These are phyloP conservation scores for Sialis fuliginosa DNA, from an alignment of 2,888 invertebrate species.

Conservation along the genomic window DNA sequence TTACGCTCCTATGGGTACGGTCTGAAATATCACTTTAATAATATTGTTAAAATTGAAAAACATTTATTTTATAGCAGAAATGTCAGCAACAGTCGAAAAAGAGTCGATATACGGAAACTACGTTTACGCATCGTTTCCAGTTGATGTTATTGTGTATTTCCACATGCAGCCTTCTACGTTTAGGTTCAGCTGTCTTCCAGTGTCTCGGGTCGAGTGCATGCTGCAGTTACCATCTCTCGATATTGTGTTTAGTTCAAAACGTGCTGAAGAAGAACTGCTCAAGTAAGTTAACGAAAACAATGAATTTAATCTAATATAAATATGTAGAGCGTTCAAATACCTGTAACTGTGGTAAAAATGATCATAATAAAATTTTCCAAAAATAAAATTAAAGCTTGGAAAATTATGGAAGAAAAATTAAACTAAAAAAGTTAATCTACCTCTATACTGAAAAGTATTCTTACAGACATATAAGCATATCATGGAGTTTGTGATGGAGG, in stretches of 20 bases:
- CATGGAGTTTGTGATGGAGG: too few species aligned
- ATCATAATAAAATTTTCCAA: too few species aligned
- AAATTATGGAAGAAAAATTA: too few species aligned
- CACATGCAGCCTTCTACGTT: constrained; percentile 96
- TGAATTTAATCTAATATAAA: too few species aligned
- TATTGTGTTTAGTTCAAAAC: constrained; percentile 89
- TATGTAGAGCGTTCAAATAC: too few species aligned
- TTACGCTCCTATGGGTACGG: constrained; percentile 15
- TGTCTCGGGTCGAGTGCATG: constrained; percentile 90
- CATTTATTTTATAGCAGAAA: constrained; percentile 2
- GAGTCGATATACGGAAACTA: constrained; percentile 54
- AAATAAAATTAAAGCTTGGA: too few species aligned
- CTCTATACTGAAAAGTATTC: too few species aligned
- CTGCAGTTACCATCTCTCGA: constrained; percentile 91
- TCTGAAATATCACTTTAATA: constrained; percentile 1
- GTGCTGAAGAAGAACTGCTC: constrained; percentile 55
- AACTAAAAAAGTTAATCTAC: too few species aligned
- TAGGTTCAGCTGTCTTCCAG: constrained; percentile 88
- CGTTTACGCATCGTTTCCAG: constrained; percentile 88
- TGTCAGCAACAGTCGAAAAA: constrained; percentile 22
- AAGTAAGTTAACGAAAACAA: constrained; percentile 20
- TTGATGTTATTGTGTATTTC: constrained; percentile 96
- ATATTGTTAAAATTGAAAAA: constrained; percentile 9
- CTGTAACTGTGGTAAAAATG: too few species aligned
- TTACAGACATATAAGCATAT: too few species aligned